Base-by-base conservation (phyloP, 2,113 vertebrate genomes). In the Pachyramphus minor region DNA sequence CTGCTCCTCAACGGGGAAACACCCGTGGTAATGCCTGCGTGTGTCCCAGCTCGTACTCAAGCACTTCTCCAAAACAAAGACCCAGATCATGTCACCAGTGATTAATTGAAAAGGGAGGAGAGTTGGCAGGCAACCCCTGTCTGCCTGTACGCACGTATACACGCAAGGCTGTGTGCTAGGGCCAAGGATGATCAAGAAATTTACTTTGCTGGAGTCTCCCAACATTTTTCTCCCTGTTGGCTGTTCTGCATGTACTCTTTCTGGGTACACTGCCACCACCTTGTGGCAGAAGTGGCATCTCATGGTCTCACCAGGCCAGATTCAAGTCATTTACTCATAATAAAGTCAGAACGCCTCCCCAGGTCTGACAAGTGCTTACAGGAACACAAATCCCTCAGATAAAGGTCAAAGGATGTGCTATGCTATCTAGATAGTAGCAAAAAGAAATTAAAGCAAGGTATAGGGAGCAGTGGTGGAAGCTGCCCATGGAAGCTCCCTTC, bases 261-360 rank as follows among this genome's bases (percentile, higher is more conserved):
- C 44, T 1, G 35, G 9, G 76, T 72, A 31, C 37, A 9, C n/a
- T 97, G 87, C 93, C 96, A 95, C 97, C 97, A 97, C 88, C 97
- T 96, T 87, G 96, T 97, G 97, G 96, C 42, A 31, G 58, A 50
- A 63, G 37, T 1, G 22, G n/a, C 2, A 0, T 13, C 35, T 30
- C 52, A 11, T 1, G 49, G 8, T 42, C 30, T 8, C 52, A 16
- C 9, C 35, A 10, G 4, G 16, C 9, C 50, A 25, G 22, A 27
- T 52, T 44, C 23, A 13, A 74, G 7, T n/a, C 1, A 39, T 27
- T 22, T 13, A 35, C 41, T 44, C 30, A 7, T 12, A 7, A 28
- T 7, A 12, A 72, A 88, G 42, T 33, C 35, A 44, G 14, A 67
- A 80, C 42, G 27, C 8, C 41, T 60, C 28, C 49, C 24, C 53